Percentiles rank a stretch among this genome's conserved stretches.
These are phyloP conservation scores for Pandemis heparana DNA, from an alignment of 2,888 invertebrate genomes.

Conservation along the genomic window DNA sequence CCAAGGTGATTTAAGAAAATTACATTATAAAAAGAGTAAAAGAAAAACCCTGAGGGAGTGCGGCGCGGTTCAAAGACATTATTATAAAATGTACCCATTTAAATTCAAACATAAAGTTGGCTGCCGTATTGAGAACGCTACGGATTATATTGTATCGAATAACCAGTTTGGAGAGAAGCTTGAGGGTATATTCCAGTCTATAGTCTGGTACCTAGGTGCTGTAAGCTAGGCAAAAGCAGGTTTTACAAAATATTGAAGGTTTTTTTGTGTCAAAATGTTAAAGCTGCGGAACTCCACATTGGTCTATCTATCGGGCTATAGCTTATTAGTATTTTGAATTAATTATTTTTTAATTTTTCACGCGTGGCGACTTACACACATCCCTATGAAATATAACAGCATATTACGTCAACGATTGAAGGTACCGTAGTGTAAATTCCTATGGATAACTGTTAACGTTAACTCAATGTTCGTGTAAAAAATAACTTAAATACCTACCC, in stretches of 20 bases:
- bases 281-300: no score
- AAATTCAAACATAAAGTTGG: conserved; percentile 76
- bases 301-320: no score
- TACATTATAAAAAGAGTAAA: conserved; percentile 78
- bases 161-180: conserved; percentile 18
- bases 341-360: no score
- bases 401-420: background rate
- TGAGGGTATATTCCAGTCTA: background rate
- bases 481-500: background rate
- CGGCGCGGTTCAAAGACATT: conserved; percentile 72
- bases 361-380: no score
- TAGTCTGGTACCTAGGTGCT: background rate
- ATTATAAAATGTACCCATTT: conserved; percentile 81
- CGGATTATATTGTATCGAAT: conserved; percentile 46
- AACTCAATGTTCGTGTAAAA: background rate
- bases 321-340: no score
- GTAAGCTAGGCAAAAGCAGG: background rate
- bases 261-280: no score
- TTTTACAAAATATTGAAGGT: background rate
- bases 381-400: no score
- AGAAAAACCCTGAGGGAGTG: conserved; percentile 67
- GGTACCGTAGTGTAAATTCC: no score
- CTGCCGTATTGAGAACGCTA: conserved; percentile 59
- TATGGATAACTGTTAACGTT: no score
- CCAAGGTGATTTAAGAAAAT: conserved; percentile 81